Base-by-base conservation (phyloP, 2,888 invertebrate genomes). In the Drosophila neutralis region DNA sequence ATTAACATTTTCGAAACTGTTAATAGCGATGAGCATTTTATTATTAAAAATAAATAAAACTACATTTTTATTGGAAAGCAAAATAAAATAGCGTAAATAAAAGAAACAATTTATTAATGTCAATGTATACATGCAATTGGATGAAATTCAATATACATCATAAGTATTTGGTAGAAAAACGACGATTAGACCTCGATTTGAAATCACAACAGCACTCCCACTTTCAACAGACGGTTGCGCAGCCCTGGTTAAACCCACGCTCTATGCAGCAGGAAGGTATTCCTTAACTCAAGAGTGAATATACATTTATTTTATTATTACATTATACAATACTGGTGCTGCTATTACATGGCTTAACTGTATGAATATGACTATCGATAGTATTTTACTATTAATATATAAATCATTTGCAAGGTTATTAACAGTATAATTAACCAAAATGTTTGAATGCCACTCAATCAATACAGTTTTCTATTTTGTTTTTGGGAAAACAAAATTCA, bases 1-100 rank as follows among this genome's bases (percentile, higher is more conserved):
- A 51, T 52, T 64, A 75, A 64, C 45, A 76, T 38, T 61, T 52
- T 13, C 13, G 2, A n/a, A 33, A 42, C 60, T 61, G 60, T 53
- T 33, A 53, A 27, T 38, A 7, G 11, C 59, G 6, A 51, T 31
- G 11, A 18, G 11, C 10, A 33, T 33, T 38, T 53, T 29, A 4
- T 13, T 13, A 13, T 24, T 21, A 8, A 7, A 36, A 21, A 29
- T 7, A 4, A 56, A 8, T 56, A 27, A n/a, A 18, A 1, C n/a
- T 29, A 4, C 4, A 1, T 24, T 45, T 24, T 4, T 21, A 33
- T 51, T 35, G 11, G 10, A 21, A 31, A 21, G 1, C 4, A 6
- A 33, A 13, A 13, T 10, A 13, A 33, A 18, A 24, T 5, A 18
- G 0, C 4, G 4, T 7, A 48, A 58, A 21, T 4, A 4, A n/a